phyloP scores from a whole-genome alignment of 2,888 invertebrate genomes.

The Stegophylla sp. region DNA sequence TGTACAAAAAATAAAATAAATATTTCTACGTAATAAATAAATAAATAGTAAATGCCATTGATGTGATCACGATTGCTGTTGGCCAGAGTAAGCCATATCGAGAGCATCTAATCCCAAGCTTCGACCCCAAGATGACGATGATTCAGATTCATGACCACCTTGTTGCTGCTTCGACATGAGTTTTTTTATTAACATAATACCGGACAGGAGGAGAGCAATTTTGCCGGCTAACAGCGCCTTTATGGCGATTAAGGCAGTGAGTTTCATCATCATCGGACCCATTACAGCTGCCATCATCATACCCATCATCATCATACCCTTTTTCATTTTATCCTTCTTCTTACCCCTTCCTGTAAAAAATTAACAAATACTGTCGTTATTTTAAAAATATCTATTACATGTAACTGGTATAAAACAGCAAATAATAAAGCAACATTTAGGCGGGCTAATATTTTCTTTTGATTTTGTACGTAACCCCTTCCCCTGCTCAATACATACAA shows the following conservation, averaged over 20 bases:
- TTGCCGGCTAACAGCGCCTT: constrained; percentile 45
- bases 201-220: constrained; percentile 44
- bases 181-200: constrained; percentile 45
- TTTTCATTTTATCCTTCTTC: constrained; percentile 42
- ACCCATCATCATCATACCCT: constrained; percentile 26
- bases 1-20: too few relatives aligned
- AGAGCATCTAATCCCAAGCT: constrained; percentile 17
- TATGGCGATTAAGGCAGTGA: constrained; percentile 27
- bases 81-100: constrained; percentile 26
- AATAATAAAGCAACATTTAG: too few relatives aligned
- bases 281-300: constrained; percentile 21
- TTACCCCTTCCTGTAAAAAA: constrained; percentile 20
- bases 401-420: too few relatives aligned
- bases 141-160: not conserved
- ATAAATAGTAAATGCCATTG: constrained; percentile 7
- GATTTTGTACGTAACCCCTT: too few relatives aligned
- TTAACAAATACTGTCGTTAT: too few relatives aligned
- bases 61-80: not conserved
- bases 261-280: constrained; percentile 35
- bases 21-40: constrained; percentile 2
- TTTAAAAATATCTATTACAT: too few relatives aligned
- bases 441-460: too few relatives aligned
- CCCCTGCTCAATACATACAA: too few relatives aligned
- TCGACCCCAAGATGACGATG: constrained; percentile 32
- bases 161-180: constrained; percentile 32